Evolutionary conservation across 2,113 vertebrate species (phyloP), one percentile per base, ranked within the genome.

Genomic region (Strix aluco): DNA sequence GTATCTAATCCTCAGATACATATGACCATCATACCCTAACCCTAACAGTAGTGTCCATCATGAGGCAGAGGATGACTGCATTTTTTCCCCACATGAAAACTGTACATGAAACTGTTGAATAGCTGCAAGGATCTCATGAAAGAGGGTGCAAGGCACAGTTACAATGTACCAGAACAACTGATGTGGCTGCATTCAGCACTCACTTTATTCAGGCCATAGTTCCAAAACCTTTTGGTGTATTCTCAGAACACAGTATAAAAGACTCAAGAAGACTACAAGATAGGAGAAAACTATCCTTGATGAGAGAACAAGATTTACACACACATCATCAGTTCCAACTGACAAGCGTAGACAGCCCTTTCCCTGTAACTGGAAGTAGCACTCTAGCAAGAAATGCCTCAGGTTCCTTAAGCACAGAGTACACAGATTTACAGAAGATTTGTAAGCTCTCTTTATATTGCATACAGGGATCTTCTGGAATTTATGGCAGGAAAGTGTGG

Each of bases 71-170:
- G 10, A 63, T 9, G 22, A n/a, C 16, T 58, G 36, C 17, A 13
- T 29, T 73, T 57, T 57, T 83, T 42, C 20, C 9, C 29, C 16
- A 23, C 47, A 10, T 15, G 52, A 82, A 44, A 88, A 75, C 21
- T 3, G 5, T 17, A 29, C 34, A 15, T 0, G 3, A 0, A 0
- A 51, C 32, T 21, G 34, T 17, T 42, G 19, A 70, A 46, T 4
- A 74, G 13, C 29, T 88, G 29, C 42, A 92, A 57, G 30, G 34
- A 61, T 19, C 15, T 66, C 27, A 20, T 3, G 4, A n/a, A 72
- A 67, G 7, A 69, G 8, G 10, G 16, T 18, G 9, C 54, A 86
- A 67, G 26, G 40, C 40, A 80, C 7, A 66, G 13, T 5, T 52
- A 29, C 25, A 63, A 25, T 10, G 26, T 23, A 62, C 15, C 27